Conservation (phyloP, 1,140 invertebrate species). For the Drosophila leontia region DNA sequence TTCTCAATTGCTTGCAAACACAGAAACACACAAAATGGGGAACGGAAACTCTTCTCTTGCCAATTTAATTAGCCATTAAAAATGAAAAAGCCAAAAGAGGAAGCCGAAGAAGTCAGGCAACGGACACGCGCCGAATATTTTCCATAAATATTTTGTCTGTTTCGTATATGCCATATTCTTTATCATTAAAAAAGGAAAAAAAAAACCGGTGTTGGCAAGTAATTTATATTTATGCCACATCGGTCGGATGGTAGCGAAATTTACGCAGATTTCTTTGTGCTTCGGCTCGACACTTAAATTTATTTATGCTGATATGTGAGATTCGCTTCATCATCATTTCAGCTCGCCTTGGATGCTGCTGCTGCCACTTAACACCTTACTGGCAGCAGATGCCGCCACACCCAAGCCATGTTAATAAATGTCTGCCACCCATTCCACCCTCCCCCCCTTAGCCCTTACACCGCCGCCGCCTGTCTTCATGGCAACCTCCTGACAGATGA, state of each 20-base stretch:
- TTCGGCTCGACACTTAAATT: constrained; percentile 44
- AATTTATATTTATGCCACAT: constrained; percentile 61
- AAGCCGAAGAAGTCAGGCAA: constrained; percentile 18
- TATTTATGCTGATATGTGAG: constrained; percentile 63
- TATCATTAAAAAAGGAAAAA: constrained; percentile 36
- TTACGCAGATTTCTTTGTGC: constrained; percentile 75
- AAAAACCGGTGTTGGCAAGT: constrained; percentile 5
- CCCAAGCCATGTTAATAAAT: constrained; percentile 77
- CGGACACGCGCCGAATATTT: constrained; percentile 56
- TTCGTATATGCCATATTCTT: constrained; percentile 19
- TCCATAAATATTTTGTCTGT: constrained; percentile 62
- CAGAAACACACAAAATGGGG: background rate
- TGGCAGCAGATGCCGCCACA: constrained; percentile 44
- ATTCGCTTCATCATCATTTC: constrained; percentile 80
- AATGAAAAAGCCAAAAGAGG: constrained; percentile 21
- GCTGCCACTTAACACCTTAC: constrained; percentile 49
- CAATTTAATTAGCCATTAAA: constrained; percentile 80
- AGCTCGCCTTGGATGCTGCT: constrained; percentile 32
- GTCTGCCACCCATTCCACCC: constrained; percentile 1
- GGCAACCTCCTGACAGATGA: constrained; percentile 50
- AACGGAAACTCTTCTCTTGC: constrained; percentile 23
- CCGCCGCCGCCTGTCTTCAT: background rate
- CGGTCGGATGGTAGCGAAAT: constrained; percentile 56
- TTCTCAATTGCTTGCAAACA: constrained; percentile 57
- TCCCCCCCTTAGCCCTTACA: background rate